phyloP scores from a whole-genome alignment of 2,888 invertebrate species.

The Schizaphis graminum region DNA sequence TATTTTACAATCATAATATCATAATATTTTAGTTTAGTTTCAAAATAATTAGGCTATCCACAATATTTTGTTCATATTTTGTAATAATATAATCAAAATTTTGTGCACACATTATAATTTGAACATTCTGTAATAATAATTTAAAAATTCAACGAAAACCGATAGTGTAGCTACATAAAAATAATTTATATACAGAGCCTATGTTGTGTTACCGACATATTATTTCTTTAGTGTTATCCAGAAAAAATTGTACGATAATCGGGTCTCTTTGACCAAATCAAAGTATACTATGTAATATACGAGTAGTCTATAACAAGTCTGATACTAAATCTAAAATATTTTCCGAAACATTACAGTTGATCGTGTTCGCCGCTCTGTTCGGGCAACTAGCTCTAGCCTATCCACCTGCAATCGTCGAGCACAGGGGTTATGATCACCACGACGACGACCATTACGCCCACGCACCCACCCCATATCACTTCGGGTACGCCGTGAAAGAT shows the following conservation, averaged over 20 bases:
- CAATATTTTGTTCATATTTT: not conserved
- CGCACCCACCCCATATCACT: constrained; percentile 68
- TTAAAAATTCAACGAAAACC: not conserved
- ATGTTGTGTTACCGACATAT: not conserved
- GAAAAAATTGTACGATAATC: not conserved
- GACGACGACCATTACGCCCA: constrained; percentile 69
- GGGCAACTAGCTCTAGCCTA: not conserved
- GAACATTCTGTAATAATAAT: not conserved
- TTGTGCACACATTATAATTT: not conserved
- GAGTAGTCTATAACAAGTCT: not conserved
- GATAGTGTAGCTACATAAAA: not conserved
- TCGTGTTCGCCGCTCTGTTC: not conserved
- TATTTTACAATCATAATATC: too few species aligned
- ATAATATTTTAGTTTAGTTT: not conserved
- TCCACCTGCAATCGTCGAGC: not conserved
- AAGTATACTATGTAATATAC: not conserved
- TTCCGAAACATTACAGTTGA: not conserved
- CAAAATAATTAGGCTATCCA: not conserved
- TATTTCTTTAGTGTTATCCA: not conserved
- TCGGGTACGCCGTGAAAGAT: constrained; percentile 68
- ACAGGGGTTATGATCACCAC: not conserved
- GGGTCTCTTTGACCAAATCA: not conserved
- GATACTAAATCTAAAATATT: too few species aligned
- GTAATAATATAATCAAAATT: not conserved
- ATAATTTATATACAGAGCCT: not conserved